Evolutionary conservation across 2,797 vertebrate species (phyloP), one percentile per base, ranked within the genome.

Genomic region (Ctenosaura bakeri): DNA sequence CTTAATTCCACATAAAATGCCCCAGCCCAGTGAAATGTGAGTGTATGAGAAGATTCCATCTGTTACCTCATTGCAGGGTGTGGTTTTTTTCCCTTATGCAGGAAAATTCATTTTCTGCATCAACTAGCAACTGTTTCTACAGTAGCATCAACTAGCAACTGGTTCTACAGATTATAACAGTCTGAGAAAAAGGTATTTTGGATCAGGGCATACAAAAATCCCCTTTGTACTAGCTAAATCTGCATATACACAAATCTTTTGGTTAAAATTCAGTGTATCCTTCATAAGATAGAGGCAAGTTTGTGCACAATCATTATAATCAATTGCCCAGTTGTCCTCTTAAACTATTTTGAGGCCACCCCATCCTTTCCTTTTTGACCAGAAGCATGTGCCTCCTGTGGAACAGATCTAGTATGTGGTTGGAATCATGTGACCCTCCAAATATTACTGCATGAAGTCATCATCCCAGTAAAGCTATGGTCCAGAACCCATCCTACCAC

Each of bases 51-150:
- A 76, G 16, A 26, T 87, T 83, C 79, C 54, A 76, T 35, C 26
- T 38, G 73, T 52, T 77, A 64, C 78, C 46, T 83, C 80, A 77
- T 66, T 77, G 26, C 6, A 77, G n/a, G 69, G 46, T 64, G 59
- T 85, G 62, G n/a, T 87, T 42, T 66, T 76, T 10, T 64, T 77
- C 22, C 26, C 38, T 54, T 66, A 7, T 83, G 54, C 4, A 62
- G 69, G 71, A 83, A 83, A 83, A 89, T 83, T 54, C 29, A 64
- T 64, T 83, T 83, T 89, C 38, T 89, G 14, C 38, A 64, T 83
- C 81, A 83, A 52, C 62, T 87, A 77, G 71, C 38, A 18, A 78
- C 42, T 66, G 32, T 3, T 77, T 22, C 42, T 32, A 62, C 38
- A 8, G 29, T n/a, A 83, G 16, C 54, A 83, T 83, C 81, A 77